These are phyloP conservation scores for Lethrus apterus DNA, from an alignment of 1,140 invertebrate genomes.

Conservation along the genomic window DNA sequence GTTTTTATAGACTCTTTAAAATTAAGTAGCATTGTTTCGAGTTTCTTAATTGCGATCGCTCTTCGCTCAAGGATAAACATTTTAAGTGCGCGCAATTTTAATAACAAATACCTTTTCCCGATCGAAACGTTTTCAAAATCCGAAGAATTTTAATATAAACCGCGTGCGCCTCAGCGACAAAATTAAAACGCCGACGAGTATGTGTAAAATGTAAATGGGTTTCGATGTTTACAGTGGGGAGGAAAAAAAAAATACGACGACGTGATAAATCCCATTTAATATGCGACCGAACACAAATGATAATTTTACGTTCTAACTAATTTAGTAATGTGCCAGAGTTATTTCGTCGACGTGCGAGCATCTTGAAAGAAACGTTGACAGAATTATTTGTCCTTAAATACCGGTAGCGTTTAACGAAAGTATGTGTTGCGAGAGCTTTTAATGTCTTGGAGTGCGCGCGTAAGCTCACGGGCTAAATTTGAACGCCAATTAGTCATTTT, in stretches of 20 bases:
- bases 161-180: background rate
- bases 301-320: conserved; percentile 6
- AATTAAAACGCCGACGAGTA: background rate
- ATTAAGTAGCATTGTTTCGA: too few species aligned
- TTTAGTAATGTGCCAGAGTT: conserved; percentile 10
- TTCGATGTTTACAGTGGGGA: too few species aligned
- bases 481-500: conserved; percentile 14
- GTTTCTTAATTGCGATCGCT: too few species aligned
- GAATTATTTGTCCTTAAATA: conserved; percentile 16
- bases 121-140: background rate
- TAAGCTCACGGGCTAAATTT: conserved; percentile 11
- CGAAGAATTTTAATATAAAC: conserved; percentile 3
- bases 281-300: background rate
- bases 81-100: too few species aligned
- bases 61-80: too few species aligned
- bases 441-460: too few species aligned
- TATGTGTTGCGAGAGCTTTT: too few species aligned
- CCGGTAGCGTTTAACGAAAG: conserved; percentile 15
- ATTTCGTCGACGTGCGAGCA: conserved; percentile 3
- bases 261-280: conserved; percentile 14
- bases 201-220: background rate
- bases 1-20: too few species aligned
- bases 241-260: too few species aligned
- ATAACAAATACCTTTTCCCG: too few species aligned
- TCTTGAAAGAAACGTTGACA: conserved; percentile 13